These are phyloP conservation scores for Myotis findleyi DNA, from an alignment of 2,797 vertebrate genomes.

Conservation along the genomic window DNA sequence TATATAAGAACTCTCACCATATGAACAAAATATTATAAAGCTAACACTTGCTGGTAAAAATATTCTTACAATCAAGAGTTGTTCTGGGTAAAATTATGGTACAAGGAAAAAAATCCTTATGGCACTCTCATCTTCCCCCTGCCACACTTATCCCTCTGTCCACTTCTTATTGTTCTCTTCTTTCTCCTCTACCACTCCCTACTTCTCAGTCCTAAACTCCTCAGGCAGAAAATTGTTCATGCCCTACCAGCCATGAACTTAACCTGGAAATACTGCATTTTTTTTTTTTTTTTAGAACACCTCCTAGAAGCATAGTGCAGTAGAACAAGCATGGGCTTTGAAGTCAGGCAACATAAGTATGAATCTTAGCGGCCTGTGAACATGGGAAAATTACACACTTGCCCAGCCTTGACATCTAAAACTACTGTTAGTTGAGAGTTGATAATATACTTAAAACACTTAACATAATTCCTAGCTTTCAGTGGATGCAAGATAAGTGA, in stretches of 20 bases:
- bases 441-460: background rate
- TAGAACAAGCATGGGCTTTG: background rate
- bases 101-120: background rate
- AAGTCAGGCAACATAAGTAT: background rate
- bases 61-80: background rate
- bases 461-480: background rate
- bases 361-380: background rate
- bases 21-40: conserved; percentile 1
- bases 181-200: background rate
- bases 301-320: background rate
- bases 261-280: background rate
- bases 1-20: background rate
- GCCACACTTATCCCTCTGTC: background rate
- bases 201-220: background rate
- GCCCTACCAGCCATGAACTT: background rate
- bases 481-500: background rate
- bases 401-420: background rate
- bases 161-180: background rate
- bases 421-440: background rate
- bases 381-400: background rate
- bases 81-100: background rate
- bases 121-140: background rate
- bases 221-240: background rate
- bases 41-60: background rate
- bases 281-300: background rate